Evolutionary conservation across 92 coral and sea anemone genomes (phyloP).

Genomic region (Muricea muricata): DNA sequence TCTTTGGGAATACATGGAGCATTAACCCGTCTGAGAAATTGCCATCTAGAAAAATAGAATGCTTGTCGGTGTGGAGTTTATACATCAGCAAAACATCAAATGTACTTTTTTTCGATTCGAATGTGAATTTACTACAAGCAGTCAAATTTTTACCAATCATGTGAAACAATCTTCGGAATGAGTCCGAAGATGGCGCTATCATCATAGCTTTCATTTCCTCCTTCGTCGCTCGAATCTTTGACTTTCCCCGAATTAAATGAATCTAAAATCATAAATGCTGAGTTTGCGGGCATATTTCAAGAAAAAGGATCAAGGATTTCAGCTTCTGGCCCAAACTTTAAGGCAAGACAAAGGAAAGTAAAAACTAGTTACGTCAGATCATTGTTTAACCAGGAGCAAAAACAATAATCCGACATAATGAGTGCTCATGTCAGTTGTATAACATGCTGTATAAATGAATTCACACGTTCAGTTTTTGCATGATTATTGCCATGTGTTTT

Average conservation of each 20-base stretch:
- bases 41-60: constrained; percentile 67
- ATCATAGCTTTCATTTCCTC: constrained; percentile 92
- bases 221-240: constrained; percentile 74
- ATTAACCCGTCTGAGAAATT: constrained; percentile 87
- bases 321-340: too few relatives aligned
- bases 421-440: too few relatives aligned
- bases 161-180: constrained; percentile 89
- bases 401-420: too few relatives aligned
- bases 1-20: constrained; percentile 79
- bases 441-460: too few relatives aligned
- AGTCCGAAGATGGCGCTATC: constrained; percentile 83
- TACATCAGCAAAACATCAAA: background rate
- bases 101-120: background rate
- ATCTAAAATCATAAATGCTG: constrained; percentile 54
- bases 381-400: too few relatives aligned
- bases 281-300: too few relatives aligned
- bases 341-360: too few relatives aligned
- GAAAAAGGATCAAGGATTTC: too few relatives aligned
- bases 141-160: constrained; percentile 75
- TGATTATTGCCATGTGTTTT: too few relatives aligned
- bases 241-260: constrained; percentile 82
- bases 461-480: too few relatives aligned
- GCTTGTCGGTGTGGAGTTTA: background rate
- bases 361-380: too few relatives aligned
- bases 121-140: background rate